These are phyloP conservation scores for Galeopterus variegatus DNA, from an alignment of 2,113 vertebrate genomes.

Conservation along the genomic window DNA sequence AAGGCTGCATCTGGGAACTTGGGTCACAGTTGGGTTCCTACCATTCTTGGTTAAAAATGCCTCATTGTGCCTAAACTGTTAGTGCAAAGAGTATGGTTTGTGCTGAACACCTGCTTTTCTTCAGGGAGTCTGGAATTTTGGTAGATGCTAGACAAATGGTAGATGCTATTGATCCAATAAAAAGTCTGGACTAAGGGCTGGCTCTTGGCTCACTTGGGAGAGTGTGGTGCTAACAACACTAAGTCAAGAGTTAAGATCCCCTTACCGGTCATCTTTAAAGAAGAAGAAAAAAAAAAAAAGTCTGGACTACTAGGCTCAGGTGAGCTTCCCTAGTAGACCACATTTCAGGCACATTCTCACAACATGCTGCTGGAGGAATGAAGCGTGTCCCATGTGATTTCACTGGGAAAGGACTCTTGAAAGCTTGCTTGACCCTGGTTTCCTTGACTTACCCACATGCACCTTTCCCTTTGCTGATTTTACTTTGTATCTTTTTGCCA, in stretches of 20 bases:
- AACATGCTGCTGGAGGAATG: background rate
- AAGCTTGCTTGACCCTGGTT: background rate
- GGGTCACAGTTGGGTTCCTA: background rate
- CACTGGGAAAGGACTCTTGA: background rate
- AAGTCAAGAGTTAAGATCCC: too few species aligned
- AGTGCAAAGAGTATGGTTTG: background rate
- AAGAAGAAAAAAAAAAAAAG: background rate
- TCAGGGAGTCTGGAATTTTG: constrained; percentile 35
- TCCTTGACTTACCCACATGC: background rate
- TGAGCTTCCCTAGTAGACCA: background rate
- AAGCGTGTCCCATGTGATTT: background rate
- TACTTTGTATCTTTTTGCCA: background rate
- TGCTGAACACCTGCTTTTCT: background rate
- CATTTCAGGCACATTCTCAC: background rate
- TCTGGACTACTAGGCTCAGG: background rate
- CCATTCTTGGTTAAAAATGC: background rate
- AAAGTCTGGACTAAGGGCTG: background rate
- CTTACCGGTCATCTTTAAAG: too few species aligned
- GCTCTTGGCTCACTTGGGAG: too few species aligned
- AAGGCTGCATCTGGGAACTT: background rate
- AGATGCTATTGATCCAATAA: background rate
- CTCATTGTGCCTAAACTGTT: background rate
- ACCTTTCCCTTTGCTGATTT: background rate
- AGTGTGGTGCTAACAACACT: too few species aligned
- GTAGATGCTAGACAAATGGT: background rate